Evolutionary conservation across 2,797 vertebrate genomes (phyloP), one percentile per base, ranked within the genome.

Genomic region (Ibycter americanus): DNA sequence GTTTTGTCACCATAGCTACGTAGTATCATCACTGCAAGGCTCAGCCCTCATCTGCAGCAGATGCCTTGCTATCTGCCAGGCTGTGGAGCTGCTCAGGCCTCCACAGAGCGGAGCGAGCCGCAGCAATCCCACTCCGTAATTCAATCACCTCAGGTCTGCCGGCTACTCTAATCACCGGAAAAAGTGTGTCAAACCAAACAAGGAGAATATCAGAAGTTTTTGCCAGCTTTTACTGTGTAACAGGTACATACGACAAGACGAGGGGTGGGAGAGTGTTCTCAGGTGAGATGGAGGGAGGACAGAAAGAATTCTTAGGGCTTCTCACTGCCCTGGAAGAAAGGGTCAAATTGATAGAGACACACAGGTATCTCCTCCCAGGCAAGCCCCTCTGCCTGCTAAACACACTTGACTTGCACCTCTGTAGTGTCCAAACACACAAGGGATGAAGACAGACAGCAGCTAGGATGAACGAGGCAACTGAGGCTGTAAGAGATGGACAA

Each of bases 1-100:
- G 83, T 65, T 84, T 34, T 76, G 83, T 90, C 90, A 83, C 94
- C 89, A 91, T 67, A 90, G 96, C 82, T 95, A 94, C 63, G 0
- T 23, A 51, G 70, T 34, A 56, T 21, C 78, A 65, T 16, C 29
- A 2, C 77, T 19, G 46, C 62, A 56, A 2, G 6, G 87, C 87
- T 61, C 89, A 56, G 55, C 46, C 68, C 40, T 65, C 15, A 9
- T 9, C 38, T 21, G 8, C 47, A 5, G 11, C n/a, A 27, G 29
- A 11, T 0, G 13, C 68, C 49, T 52, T 5, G 34, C 42, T 42
- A 16, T 15, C 63, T 34, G 81, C 84, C 36, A 26, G n/a, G 79
- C 46, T 46, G 56, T 0, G 18, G 56, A 36, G 74, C 40, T 31
- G 59, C 70, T 65, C 17, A 21, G 38, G 13, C 8, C 55, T 52